Evolutionary conservation across 2,797 vertebrate genomes (phyloP), one percentile per base, ranked within the genome.

Genomic region (Urocyon cinereoargenteus): DNA sequence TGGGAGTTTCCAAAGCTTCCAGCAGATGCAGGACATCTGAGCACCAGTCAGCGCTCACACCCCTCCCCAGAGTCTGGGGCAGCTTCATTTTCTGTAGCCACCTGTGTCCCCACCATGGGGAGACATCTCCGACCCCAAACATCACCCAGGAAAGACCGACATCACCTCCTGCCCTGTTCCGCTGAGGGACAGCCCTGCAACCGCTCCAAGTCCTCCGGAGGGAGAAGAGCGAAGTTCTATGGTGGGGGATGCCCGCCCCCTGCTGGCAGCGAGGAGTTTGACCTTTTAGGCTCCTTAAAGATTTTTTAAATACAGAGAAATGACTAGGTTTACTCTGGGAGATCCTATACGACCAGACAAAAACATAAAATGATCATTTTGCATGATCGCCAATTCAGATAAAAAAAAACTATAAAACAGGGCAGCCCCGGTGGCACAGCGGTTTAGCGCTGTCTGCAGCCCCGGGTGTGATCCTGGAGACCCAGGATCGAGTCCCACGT

Each of bases 221-320:
- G 3, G 61, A 1, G 12, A 21, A 4, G n/a, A 96, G 49, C 34
- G 13, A 61, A 59, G 83, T 78, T 94, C 95, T 98, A 97, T 64
- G 2, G 36, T 98, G 92, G 95, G 94, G 94, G 28, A 87, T 97
- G 91, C n/a, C n/a, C 97, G 98, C 97, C 98, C 98, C 95, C 98
- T 99, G 96, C 98, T 98, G 99, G 97, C 0, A 15, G 11, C 13
- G 45, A 0, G 19, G 26, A 81, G 86, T 95, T 96, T 97, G 97
- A 97, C 94, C 11, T 45, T 64, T 64, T 31, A 15, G 22, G 14
- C 87, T 93, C 62, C 68, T 81, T 0, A 40, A 66, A 82, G 31
- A 83, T 36, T 36, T 15, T 22, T 91, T 22, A 68, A 53, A 21
- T 61, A 66, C 51, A 9, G 45, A 24, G 68, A 81, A 92, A 66